Conservation (phyloP, 2,888 invertebrate genomes). For the Himalopsyche anomala region DNA sequence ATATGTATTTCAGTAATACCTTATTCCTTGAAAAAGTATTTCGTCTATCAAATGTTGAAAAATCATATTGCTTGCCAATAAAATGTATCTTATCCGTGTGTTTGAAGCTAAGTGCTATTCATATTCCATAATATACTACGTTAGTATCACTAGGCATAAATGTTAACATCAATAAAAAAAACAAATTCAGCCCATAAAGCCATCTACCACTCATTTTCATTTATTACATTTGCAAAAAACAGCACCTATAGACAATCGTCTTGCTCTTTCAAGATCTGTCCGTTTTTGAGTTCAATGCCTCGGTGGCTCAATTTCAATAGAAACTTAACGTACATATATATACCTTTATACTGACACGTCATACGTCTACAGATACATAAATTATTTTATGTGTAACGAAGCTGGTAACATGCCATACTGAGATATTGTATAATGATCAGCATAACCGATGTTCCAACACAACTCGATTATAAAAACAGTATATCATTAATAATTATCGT, state of each 20-base stretch:
- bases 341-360: background rate
- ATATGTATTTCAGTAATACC: no score
- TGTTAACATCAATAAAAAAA: background rate
- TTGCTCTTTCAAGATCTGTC: constrained; percentile 25
- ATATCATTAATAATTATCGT: no score
- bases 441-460: no score
- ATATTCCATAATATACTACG: no score
- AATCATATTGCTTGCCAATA: no score
- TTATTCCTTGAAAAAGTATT: no score
- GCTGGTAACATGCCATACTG: background rate
- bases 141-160: background rate
- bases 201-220: background rate
- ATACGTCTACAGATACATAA: background rate
- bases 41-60: no score
- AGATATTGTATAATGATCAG: no score
- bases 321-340: background rate
- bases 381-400: background rate
- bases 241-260: constrained; percentile 19
- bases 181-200: background rate
- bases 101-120: no score
- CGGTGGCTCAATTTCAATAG: background rate
- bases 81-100: no score
- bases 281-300: background rate
- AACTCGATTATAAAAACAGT: no score
- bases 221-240: background rate